Evolutionary conservation across 2,888 invertebrate species (phyloP), one percentile per base, ranked within the genome.

Genomic region (Lathronympha strigana): DNA sequence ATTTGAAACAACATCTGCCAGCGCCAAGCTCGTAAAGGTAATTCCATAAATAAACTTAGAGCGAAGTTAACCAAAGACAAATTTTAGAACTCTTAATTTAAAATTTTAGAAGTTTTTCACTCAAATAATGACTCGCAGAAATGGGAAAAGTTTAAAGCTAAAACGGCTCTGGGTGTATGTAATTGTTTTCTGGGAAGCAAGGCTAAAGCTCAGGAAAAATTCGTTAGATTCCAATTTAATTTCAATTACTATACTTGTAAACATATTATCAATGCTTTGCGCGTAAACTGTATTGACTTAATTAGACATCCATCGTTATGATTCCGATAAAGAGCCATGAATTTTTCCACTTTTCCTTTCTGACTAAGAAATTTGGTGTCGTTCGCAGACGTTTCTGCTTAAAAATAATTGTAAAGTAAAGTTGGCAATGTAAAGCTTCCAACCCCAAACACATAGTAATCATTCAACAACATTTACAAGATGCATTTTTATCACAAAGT

Each of bases 121-220:
- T 57, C 49, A 55, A 50, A 57, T 67, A 51, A 57, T n/a, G 61
- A 55, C 28, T 28, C 28, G 40, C 23, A 28, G 49, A 57, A 67
- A 55, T 61, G 53, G 53, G 19, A 40, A 55, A 67, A 62, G 66
- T 61, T 55, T 50, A 9, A 40, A 55, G 31, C 11, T 38, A 23
- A 54, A 55, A 23, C 43, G 28, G 13, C n/a, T 45, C 9, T 57
- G 43, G 17, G 31, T 38, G 23, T 36, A n/a, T 9, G 21, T 4
- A 45, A 57, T 45, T 57, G 31, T 57, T 57, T 57, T 28, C 25
- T 28, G 15, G n/a, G 31, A 11, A 31, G 54, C 40, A 11, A 43
- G 13, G 9, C 17, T 2, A 3, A 1, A 4, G 4, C 23, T 47
- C 23, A 47, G 23, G n/a, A n/a, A 45, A 11, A 21, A 21, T 21